phyloP scores from a whole-genome alignment of 1,140 invertebrate species.

The Drosophila rufa region DNA sequence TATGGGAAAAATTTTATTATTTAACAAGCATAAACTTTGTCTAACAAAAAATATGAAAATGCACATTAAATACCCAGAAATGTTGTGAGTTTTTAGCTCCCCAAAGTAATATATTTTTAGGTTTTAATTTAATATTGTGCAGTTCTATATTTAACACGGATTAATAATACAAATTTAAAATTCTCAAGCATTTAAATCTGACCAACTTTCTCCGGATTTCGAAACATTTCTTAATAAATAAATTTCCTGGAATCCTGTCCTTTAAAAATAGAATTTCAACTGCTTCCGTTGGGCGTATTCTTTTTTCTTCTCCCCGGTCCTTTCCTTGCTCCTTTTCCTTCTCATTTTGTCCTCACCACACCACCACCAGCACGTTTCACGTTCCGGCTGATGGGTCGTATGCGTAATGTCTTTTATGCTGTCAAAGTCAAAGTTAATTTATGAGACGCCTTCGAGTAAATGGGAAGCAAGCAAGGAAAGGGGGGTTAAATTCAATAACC shows the following conservation, averaged over 20 bases:
- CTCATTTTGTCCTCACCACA: not conserved
- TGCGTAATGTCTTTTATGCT: conserved; percentile 75
- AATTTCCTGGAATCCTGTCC: conserved; percentile 2
- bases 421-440: conserved; percentile 77
- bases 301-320: too few species aligned
- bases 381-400: conserved; percentile 50
- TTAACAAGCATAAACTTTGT: too few species aligned
- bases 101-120: too few species aligned
- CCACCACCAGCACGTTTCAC: not conserved
- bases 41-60: too few species aligned
- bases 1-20: too few species aligned
- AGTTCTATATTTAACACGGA: too few species aligned
- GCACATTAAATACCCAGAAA: too few species aligned
- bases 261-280: conserved; percentile 38
- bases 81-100: too few species aligned
- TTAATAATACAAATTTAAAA: not conserved
- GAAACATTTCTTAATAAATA: not conserved
- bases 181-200: too few species aligned
- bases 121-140: too few species aligned
- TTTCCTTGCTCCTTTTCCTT: not conserved
- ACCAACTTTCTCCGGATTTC: not conserved
- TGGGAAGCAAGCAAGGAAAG: conserved; percentile 5
- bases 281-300: conserved; percentile 11
- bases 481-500: conserved; percentile 70
- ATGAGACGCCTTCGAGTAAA: conserved; percentile 38